These are phyloP conservation scores for Drosophila limbata DNA, from an alignment of 2,888 invertebrate genomes.

Conservation along the genomic window DNA sequence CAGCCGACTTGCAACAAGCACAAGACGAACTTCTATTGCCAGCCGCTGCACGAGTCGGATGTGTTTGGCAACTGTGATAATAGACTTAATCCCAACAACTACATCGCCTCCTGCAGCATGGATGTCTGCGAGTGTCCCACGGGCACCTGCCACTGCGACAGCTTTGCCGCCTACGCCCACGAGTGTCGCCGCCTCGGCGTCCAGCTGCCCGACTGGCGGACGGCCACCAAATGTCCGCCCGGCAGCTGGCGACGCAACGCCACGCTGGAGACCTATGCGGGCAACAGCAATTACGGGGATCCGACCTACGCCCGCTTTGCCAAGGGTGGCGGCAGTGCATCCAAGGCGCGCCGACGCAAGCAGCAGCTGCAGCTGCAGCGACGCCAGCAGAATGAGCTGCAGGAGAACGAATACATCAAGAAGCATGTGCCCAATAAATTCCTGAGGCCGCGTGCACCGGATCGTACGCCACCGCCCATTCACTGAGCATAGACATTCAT, in stretches of 20 bases:
- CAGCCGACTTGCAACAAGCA: conserved; percentile 86
- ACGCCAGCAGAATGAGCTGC: conserved; percentile 65
- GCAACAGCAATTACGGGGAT: conserved; percentile 71
- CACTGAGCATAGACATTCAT: conserved; percentile 67
- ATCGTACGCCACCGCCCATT: conserved; percentile 85
- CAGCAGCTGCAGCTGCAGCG: conserved; percentile 58
- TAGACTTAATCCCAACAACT: conserved; percentile 92
- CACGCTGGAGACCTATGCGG: conserved; percentile 52
- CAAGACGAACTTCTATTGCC: conserved; percentile 86
- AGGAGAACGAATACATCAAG: conserved; percentile 81
- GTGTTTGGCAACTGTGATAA: conserved; percentile 92
- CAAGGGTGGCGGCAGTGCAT: conserved; percentile 9
- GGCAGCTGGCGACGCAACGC: conserved; percentile 80
- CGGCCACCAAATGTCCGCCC: conserved; percentile 88
- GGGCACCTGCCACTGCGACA: conserved; percentile 93
- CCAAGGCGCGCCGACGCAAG: conserved; percentile 51
- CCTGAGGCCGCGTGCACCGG: conserved; percentile 81
- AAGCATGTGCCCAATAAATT: conserved; percentile 85
- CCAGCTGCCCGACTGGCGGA: conserved; percentile 90
- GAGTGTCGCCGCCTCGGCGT: conserved; percentile 93
- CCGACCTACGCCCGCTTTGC: conserved; percentile 35
- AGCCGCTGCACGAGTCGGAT: conserved; percentile 86
- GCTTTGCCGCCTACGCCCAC: conserved; percentile 94
- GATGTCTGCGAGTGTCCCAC: conserved; percentile 95
- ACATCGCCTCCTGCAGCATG: conserved; percentile 93